Percentiles rank a stretch among this genome's conserved stretches.
phyloP scores from a whole-genome alignment of 2,113 vertebrate species.

The Microcebus ravelobensis region DNA sequence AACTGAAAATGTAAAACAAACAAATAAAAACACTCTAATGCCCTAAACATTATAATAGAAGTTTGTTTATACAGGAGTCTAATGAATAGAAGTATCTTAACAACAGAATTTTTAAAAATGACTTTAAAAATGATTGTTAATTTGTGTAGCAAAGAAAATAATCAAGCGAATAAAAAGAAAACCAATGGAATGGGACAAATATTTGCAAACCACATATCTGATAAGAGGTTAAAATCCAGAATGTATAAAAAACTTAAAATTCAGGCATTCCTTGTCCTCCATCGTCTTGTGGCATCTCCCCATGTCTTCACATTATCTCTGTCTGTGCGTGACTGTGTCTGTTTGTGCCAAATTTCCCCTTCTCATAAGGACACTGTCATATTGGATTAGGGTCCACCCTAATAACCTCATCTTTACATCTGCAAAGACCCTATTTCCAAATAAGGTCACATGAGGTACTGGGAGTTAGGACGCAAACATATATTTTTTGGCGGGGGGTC shows the following conservation, averaged over 20 bases:
- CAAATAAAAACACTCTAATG: neutral
- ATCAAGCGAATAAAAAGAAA: neutral
- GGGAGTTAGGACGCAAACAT: no score
- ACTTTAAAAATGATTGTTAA: slow-evolving; percentile 3
- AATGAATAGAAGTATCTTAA: neutral
- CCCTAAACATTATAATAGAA: neutral
- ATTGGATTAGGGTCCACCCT: neutral
- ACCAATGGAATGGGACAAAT: neutral
- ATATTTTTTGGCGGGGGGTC: neutral
- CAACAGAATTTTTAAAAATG: neutral
- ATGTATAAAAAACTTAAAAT: neutral
- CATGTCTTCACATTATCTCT: no score
- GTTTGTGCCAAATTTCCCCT: neutral
- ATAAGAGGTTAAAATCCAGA: neutral
- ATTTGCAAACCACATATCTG: neutral
- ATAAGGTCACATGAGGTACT: neutral
- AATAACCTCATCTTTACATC: neutral
- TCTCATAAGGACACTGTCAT: neutral
- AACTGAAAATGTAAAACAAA: slow-evolving; percentile 24
- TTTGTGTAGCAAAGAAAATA: neutral
- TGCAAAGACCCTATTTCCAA: neutral
- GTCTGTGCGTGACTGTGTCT: neutral
- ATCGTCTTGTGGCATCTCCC: neutral
- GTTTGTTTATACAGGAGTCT: neutral
- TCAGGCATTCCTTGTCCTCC: neutral